Conservation (phyloP, 2,888 invertebrate species). For the Bimastos eiseni region DNA sequence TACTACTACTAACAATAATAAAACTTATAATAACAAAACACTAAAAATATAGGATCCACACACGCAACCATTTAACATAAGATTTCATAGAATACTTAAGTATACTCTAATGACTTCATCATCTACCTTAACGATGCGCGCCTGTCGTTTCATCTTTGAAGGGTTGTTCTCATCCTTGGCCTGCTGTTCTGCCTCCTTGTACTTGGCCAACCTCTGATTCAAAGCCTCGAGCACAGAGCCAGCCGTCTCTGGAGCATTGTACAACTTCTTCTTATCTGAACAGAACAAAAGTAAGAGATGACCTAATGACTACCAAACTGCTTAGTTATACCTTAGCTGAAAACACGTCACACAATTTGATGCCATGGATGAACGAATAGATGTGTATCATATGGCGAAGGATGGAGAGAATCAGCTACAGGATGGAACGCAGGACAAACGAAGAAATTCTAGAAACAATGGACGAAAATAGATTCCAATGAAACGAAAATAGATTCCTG, state of each 20-base stretch:
- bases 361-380: too few species aligned
- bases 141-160: conserved; percentile 84
- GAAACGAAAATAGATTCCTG: too few species aligned
- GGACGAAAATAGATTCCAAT: too few species aligned
- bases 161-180: conserved; percentile 76
- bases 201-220: conserved; percentile 80
- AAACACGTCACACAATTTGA: too few species aligned
- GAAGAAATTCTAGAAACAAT: too few species aligned
- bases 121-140: conserved; percentile 78
- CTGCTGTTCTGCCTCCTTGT: conserved; percentile 73
- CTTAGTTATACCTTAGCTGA: not conserved
- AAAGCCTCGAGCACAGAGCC: conserved; percentile 74
- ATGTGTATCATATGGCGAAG: too few species aligned
- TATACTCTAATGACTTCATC: not conserved
- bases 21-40: not conserved
- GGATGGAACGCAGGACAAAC: too few species aligned
- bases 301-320: not conserved
- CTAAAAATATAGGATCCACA: too few species aligned
- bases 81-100: not conserved
- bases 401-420: too few species aligned
- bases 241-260: conserved; percentile 63
- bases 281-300: not conserved
- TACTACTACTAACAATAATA: too few species aligned
- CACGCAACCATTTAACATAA: not conserved
- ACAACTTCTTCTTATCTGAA: conserved; percentile 52